Percentiles rank a stretch among this genome's conserved stretches.
Evolutionary conservation across 2,113 vertebrate genomes (phyloP).

Genomic region (Mustelus asterias): DNA sequence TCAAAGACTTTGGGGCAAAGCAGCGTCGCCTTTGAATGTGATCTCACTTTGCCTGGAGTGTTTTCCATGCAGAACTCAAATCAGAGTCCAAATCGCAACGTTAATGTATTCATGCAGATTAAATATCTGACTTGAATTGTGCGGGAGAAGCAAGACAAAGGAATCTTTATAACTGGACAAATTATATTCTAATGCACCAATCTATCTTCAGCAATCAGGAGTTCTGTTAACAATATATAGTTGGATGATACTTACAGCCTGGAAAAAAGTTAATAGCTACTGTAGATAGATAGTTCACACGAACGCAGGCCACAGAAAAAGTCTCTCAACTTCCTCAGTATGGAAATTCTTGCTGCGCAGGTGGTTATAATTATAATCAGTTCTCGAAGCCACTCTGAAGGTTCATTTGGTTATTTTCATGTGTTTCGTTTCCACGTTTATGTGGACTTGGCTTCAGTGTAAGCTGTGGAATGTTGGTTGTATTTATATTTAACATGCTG

Average conservation of each 20-base stretch:
- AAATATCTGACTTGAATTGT: constrained; percentile 27
- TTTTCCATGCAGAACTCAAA: neutral
- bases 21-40: neutral
- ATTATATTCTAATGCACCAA: neutral
- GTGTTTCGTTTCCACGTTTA: constrained; percentile 23
- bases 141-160: neutral
- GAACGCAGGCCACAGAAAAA: constrained; percentile 1
- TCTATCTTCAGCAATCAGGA: constrained; percentile 17
- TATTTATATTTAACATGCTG: constrained; percentile 2
- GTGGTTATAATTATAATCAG: constrained; percentile 36
- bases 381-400: constrained; percentile 21
- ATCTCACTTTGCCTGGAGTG: neutral
- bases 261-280: constrained; percentile 16
- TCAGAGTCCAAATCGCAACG: constrained; percentile 9
- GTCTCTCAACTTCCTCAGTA: neutral
- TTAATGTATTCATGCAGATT: constrained; percentile 9
- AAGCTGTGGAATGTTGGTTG: constrained; percentile 10
- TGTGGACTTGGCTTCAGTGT: neutral
- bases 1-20: neutral
- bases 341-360: constrained; percentile 11
- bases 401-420: constrained; percentile 21
- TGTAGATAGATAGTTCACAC: constrained; percentile 29
- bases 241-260: neutral
- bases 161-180: neutral
- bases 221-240: constrained; percentile 14